Evolutionary conservation across 2,888 invertebrate species (phyloP).

Genomic region (Abscondita cerata): DNA sequence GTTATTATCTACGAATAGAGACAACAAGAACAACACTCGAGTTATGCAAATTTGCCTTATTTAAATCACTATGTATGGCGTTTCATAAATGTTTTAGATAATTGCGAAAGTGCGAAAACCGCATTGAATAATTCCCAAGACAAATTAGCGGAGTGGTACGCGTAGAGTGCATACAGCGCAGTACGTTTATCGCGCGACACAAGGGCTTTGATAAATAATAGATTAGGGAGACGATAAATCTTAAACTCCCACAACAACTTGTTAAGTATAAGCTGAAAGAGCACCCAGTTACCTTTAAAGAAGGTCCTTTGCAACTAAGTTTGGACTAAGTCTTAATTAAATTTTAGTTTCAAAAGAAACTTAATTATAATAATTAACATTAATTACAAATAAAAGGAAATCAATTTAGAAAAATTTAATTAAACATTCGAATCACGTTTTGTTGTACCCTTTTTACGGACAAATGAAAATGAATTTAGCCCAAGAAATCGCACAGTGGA

Average conservation of each 20-base stretch:
- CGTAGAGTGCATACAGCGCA: conserved; percentile 36
- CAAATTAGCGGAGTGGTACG: conserved; percentile 50
- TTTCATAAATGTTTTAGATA: conserved; percentile 34
- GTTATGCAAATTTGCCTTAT: conserved; percentile 9
- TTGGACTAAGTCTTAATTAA: conserved; percentile 26
- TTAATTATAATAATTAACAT: conserved; percentile 23
- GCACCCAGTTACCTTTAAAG: conserved; percentile 14
- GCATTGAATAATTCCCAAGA: conserved; percentile 49
- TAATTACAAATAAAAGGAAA: conserved; percentile 21
- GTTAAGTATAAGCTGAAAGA: conserved; percentile 33
- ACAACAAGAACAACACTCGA: no score
- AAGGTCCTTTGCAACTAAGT: conserved; percentile 17
- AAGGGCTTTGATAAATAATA: conserved; percentile 56
- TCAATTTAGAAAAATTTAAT: conserved; percentile 26
- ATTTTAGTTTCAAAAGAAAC: conserved; percentile 18
- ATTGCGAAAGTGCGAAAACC: conserved; percentile 37
- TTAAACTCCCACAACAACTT: conserved; percentile 31
- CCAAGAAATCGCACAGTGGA: conserved; percentile 57
- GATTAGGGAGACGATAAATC: conserved; percentile 50
- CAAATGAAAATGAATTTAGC: conserved; percentile 56
- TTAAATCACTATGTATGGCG: conserved; percentile 20
- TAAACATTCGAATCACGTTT: conserved; percentile 42
- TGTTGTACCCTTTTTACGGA: conserved; percentile 50
- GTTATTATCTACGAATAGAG: no score
- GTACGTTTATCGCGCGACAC: conserved; percentile 53